Conservation (phyloP, 2,888 invertebrate species). For the Lobophora halterata region DNA sequence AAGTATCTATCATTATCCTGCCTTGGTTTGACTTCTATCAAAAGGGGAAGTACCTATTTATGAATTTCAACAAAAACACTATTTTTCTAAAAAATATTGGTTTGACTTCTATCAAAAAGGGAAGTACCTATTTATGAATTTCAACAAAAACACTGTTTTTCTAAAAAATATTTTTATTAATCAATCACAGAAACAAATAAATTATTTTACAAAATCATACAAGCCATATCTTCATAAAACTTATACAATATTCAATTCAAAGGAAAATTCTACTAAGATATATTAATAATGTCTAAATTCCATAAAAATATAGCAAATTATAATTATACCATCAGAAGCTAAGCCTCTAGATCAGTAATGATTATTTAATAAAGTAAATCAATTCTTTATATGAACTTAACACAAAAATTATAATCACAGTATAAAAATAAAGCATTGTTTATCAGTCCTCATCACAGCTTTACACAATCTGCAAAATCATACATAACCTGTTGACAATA, state of each 20-base stretch:
- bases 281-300: conserved; percentile 38
- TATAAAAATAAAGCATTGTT: conserved; percentile 78
- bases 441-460: conserved; percentile 77
- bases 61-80: no score
- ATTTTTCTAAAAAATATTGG: no score
- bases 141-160: no score
- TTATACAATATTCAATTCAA: conserved; percentile 46
- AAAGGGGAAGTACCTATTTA: no score
- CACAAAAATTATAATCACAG: conserved; percentile 72
- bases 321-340: conserved; percentile 57
- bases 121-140: no score
- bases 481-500: conserved; percentile 47
- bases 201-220: conserved; percentile 59
- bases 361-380: conserved; percentile 57
- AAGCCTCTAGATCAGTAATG: conserved; percentile 50
- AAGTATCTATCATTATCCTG: no score
- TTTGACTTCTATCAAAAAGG: no score
- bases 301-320: conserved; percentile 45
- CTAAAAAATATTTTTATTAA: conserved; percentile 54
- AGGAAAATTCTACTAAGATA: conserved; percentile 43
- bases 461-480: conserved; percentile 63
- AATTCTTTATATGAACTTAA: conserved; percentile 48
- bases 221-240: conserved; percentile 41
- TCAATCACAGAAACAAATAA: conserved; percentile 72
- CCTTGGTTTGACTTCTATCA: no score